Percentiles rank a stretch among this genome's conserved stretches.
These are phyloP conservation scores for Plutella xylostella DNA, from an alignment of 2,888 invertebrate species.

Conservation along the genomic window DNA sequence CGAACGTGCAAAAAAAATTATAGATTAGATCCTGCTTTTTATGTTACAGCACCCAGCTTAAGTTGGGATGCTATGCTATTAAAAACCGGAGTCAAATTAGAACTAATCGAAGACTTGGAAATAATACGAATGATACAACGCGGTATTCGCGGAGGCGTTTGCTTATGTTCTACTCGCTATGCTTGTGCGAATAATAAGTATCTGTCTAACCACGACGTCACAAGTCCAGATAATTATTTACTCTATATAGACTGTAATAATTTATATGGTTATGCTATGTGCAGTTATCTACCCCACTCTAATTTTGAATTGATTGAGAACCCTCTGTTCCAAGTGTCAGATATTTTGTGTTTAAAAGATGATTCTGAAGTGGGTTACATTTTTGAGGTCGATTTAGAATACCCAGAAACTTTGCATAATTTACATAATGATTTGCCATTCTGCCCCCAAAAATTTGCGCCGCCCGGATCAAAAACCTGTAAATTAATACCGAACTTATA, in stretches of 20 bases:
- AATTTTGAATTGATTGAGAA: constrained; percentile 15
- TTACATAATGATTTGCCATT: too few relatives aligned
- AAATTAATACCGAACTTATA: too few relatives aligned
- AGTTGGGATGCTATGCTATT: constrained; percentile 22
- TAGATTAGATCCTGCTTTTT: constrained; percentile 21
- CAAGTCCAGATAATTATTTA: constrained; percentile 18
- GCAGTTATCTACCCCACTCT: constrained; percentile 18
- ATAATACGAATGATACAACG: constrained; percentile 18
- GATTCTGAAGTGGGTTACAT: constrained; percentile 19
- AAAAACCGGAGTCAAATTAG: too few relatives aligned
- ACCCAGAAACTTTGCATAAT: constrained; percentile 9
- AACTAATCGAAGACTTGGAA: too few relatives aligned
- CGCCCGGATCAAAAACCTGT: too few relatives aligned
- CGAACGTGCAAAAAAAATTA: constrained; percentile 17
- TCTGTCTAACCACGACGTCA: constrained; percentile 18
- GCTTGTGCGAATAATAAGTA: constrained; percentile 21
- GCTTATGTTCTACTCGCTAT: too few relatives aligned
- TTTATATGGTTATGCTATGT: constrained; percentile 25
- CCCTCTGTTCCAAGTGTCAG: not conserved
- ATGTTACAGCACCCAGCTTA: constrained; percentile 18
- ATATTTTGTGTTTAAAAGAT: constrained; percentile 11
- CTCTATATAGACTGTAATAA: constrained; percentile 27
- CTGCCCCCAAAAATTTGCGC: too few relatives aligned
- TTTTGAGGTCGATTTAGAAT: constrained; percentile 22
- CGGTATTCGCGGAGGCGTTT: constrained; percentile 22